Conservation (phyloP, 2,797 vertebrate species). For the Siniperca undulata region DNA sequence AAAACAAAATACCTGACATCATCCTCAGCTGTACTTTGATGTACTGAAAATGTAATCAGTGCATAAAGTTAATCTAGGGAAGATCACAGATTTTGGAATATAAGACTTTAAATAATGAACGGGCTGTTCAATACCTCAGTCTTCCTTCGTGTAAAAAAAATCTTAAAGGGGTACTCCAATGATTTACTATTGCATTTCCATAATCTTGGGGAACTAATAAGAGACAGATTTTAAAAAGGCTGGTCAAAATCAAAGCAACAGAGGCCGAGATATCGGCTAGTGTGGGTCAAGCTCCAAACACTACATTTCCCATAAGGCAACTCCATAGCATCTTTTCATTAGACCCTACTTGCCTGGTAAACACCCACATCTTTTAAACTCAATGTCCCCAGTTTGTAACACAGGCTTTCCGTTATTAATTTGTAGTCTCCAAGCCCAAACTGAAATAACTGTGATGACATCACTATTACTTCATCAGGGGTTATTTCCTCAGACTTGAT, state of each 20-base stretch:
- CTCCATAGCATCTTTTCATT: background rate
- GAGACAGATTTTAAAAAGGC: background rate
- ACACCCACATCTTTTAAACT: no score
- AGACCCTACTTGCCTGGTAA: background rate
- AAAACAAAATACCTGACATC: no score
- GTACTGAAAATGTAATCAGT: background rate
- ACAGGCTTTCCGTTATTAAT: background rate
- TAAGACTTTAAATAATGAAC: no score
- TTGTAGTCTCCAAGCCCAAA: background rate
- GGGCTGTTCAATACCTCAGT: no score
- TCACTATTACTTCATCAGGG: background rate
- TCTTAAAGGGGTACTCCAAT: background rate
- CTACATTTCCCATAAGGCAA: background rate
- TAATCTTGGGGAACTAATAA: background rate
- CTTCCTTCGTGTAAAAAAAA: background rate
- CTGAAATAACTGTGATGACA: background rate
- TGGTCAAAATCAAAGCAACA: no score
- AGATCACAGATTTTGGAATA: background rate
- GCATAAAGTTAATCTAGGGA: background rate
- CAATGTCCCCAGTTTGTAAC: background rate
- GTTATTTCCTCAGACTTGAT: background rate
- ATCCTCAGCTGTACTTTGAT: no score
- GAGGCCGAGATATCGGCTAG: no score
- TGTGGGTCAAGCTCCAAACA: background rate
- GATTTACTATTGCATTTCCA: background rate